phyloP scores from a whole-genome alignment of 2,888 invertebrate genomes.

The Drosophila gaucha region DNA sequence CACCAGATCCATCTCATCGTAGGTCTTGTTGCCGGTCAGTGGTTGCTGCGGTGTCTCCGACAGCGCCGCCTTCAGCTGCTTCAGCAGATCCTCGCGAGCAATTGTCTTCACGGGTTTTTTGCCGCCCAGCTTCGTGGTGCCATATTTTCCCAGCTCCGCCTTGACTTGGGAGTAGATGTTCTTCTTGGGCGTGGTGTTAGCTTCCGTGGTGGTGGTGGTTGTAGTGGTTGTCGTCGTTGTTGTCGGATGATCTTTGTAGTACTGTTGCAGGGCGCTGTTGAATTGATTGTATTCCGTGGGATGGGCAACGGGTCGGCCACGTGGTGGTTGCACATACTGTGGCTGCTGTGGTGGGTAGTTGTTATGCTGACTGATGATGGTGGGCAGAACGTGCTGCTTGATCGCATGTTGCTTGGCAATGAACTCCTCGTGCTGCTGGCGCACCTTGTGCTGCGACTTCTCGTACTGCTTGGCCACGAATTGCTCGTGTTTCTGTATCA shows the following conservation, averaged over 20 bases:
- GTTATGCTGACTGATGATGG: constrained; percentile 84
- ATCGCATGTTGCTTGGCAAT: constrained; percentile 89
- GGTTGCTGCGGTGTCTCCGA: constrained; percentile 89
- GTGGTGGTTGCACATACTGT: constrained; percentile 80
- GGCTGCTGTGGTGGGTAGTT: constrained; percentile 62
- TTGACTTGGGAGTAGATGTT: constrained; percentile 87
- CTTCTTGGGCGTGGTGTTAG: constrained; percentile 86
- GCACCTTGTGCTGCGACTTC: constrained; percentile 91
- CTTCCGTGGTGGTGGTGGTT: constrained; percentile 86
- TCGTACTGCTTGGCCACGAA: constrained; percentile 92
- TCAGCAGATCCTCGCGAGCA: constrained; percentile 89
- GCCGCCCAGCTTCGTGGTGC: constrained; percentile 63
- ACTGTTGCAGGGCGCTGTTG: constrained; percentile 88
- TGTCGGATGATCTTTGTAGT: constrained; percentile 89
- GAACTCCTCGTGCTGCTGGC: constrained; percentile 90
- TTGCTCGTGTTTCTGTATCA: constrained; percentile 91
- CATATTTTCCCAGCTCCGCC: constrained; percentile 85
- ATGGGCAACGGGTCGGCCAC: constrained; percentile 85
- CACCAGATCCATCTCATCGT: constrained; percentile 90
- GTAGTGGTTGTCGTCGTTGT: constrained; percentile 89
- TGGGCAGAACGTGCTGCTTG: constrained; percentile 84
- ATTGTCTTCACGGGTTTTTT: constrained; percentile 86
- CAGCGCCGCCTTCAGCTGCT: constrained; percentile 90
- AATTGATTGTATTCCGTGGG: constrained; percentile 88
- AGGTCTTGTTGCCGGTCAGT: constrained; percentile 88